Base-by-base conservation (phyloP, 2,888 invertebrate species). In the Craniophora ligustri region DNA sequence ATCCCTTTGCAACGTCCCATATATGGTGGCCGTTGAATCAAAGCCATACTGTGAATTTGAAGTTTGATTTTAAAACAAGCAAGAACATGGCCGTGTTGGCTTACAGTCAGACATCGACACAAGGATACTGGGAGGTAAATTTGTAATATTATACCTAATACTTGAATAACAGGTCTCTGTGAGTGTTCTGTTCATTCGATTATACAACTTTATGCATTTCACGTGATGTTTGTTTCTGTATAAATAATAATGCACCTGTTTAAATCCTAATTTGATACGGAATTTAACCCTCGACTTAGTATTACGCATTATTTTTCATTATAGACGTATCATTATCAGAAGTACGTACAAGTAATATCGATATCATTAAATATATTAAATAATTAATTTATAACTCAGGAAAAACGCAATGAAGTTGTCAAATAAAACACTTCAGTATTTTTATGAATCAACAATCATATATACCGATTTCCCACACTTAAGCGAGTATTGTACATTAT, bases 1-100 rank as follows among this genome's bases (percentile, higher is more conserved):
- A 97, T 90, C 98, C 98, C 44, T 98, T 98, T 86, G 96, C 97
- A 56, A 97, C 97, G 42, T 97, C 98, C 62, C 97, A 98, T 88
- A 97, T 98, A 85, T 97, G 97, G 96, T 98, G 97, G 97, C 97
- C 97, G 39, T 95, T 97, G 84, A 95, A 95, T 84, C 95, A 95
- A 76, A 95, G 95, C 28, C 95, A 96, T 71, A 95, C 95, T 75
- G 94, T 98, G 67, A 95, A 96, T 85, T 92, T 98, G 71, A 95
- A 96, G 84, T 97, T 98, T 88, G 97, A 97, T 88, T 98, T 98
- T 89, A 98, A 97, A 89, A 97, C 97, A 53, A 96, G 96, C 78
- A 95, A 96, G 77, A 96, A 96, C 67, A 95, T 97, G 89, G 98
- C 97, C 21, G 97, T 98, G 36, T 91, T 98, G 70, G 98, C 98